Base-by-base conservation (phyloP, 2,797 vertebrate species). In the Sebastes elongatus region DNA sequence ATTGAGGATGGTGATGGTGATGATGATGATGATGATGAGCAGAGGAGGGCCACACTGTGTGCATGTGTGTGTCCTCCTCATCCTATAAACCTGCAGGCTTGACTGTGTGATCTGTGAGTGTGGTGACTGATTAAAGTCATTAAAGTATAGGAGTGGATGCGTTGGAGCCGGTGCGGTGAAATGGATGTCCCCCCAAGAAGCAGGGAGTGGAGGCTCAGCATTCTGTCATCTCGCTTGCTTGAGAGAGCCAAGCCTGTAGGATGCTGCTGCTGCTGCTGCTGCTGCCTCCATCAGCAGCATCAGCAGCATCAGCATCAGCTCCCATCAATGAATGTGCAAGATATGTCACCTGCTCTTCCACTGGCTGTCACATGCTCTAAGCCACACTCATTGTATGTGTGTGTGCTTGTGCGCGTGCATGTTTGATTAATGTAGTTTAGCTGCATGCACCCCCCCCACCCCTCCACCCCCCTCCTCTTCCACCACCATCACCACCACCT, bases 391-490 rank as follows among this genome's bases (percentile, higher is more conserved):
- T 33, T 35, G 32, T 22, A 62, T 62, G 60, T 61, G 18, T 60
- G 13, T 18, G 57, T 73, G 77, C 71, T 25, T 20, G 56, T 35
- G 57, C 22, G 78, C 23, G 83, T 27, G 67, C 18, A 57, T 35
- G 56, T 81, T 59, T 83, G 84, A 91, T 90, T 91, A 90, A 90
- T 94, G 89, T 89, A 89, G 89, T 90, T 42, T 90, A 86, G 78
- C 92, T 86, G 88, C 87, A 85, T 87, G 78, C 25, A 16, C 22
- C 22, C 71, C 71, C 61, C 25, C 71, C 13, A 61, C 61, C 4
- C 72, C 46, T 35, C 5, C 10, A 33, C 33, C 22, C 59, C 4
- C 3, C 25, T 6, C 49, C n/a, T 25, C 28, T 38, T 28, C 4
- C 78, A 60, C 14, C 27, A 16, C 35, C 27, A 4, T 76, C 32